Conservation (phyloP, 1,140 invertebrate genomes). For the Limonius californicus region DNA sequence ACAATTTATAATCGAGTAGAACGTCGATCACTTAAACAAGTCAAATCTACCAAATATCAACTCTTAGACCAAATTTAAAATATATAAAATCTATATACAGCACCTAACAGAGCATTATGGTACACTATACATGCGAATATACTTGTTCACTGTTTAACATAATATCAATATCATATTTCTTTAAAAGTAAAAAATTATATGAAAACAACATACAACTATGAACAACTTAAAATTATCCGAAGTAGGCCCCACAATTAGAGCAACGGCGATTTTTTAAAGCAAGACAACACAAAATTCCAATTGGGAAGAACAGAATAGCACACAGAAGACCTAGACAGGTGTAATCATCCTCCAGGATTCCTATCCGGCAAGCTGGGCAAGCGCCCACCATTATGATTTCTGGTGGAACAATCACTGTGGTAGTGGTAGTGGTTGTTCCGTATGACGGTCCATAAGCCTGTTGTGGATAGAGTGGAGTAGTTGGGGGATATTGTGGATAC, state of each 20-base stretch:
- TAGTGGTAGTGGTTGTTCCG: constrained; percentile 40
- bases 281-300: constrained; percentile 79
- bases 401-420: constrained; percentile 46
- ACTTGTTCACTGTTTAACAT: neutral
- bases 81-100: too few relatives aligned
- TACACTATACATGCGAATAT: too few relatives aligned
- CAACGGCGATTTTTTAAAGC: constrained; percentile 74
- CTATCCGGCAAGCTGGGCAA: constrained; percentile 80
- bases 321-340: constrained; percentile 77
- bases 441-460: constrained; percentile 32
- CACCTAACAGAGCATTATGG: too few relatives aligned
- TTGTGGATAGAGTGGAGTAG: constrained; percentile 12
- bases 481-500: constrained; percentile 16
- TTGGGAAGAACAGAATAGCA: constrained; percentile 80
- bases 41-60: too few relatives aligned
- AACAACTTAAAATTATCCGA: constrained; percentile 52
- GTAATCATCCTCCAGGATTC: constrained; percentile 79
- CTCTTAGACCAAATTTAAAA: too few relatives aligned
- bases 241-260: constrained; percentile 79
- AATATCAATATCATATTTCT: neutral
- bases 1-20: too few relatives aligned
- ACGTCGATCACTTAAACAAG: too few relatives aligned
- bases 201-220: neutral
- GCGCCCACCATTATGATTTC: constrained; percentile 71
- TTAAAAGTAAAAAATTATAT: too few relatives aligned